A percentile compares a stretch with the other conserved stretches of the same genome.
Conservation (phyloP, 2,113 vertebrate species). For the Apteryx mantelli region DNA sequence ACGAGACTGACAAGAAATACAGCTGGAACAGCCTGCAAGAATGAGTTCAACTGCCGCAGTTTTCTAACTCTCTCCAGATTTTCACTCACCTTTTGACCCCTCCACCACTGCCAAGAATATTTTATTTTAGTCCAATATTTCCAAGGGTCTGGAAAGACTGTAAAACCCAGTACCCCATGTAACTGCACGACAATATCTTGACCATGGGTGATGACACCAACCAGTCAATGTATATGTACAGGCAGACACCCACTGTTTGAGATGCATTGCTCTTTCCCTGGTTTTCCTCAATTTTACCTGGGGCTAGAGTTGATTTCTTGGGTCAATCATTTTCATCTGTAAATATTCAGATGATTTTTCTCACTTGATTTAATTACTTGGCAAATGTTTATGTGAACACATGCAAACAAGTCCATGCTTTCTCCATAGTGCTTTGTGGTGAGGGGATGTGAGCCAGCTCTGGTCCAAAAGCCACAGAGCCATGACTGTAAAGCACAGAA, state of each 20-base stretch:
- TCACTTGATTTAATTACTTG: not conserved
- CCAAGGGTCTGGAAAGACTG: not conserved
- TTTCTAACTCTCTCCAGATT: not conserved
- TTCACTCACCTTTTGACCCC: not conserved
- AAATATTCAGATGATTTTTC: not conserved
- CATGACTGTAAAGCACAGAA: not conserved
- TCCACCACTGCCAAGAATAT: not conserved
- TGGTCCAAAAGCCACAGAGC: not conserved
- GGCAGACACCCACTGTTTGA: not conserved
- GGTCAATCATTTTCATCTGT: not conserved
- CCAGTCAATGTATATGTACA: rapidly evolving
- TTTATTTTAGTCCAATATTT: not conserved
- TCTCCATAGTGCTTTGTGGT: not conserved
- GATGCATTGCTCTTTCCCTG: not conserved
- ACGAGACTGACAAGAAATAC: not conserved
- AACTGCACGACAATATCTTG: not conserved
- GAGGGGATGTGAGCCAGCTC: not conserved
- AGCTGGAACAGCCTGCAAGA: not conserved
- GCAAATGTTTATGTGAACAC: not conserved
- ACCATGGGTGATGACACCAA: not conserved
- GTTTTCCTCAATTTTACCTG: not conserved
- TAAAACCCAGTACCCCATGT: too few species aligned
- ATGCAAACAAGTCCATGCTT: not conserved
- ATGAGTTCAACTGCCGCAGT: not conserved
- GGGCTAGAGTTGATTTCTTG: not conserved